Base-by-base conservation (phyloP, 2,113 vertebrate species). In the Piaya cayana region DNA sequence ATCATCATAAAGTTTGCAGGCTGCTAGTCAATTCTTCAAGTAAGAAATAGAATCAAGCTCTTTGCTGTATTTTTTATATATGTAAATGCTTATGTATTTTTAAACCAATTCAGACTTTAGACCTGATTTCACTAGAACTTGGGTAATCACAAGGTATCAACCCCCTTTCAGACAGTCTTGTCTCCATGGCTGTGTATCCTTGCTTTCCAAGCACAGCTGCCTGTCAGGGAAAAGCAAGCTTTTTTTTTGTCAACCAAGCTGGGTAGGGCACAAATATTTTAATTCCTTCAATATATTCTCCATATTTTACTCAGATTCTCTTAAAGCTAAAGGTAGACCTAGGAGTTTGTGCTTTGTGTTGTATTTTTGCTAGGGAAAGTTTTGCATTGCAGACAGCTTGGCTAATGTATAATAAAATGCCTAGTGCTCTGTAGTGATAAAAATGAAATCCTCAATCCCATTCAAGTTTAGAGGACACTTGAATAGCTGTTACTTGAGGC, bases 381-480 rank as follows among this genome's bases (percentile, higher is more conserved):
- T 94, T 93, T 90, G 43, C 58, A 19, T 68, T 88, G 39, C 88
- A 88, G 64, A 42, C 42, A 83, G 77, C 43, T 79, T 93, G 94
- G 64, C 36, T 43, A 60, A 23, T 27, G 60, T 59, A 90, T 86
- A 83, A 81, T 90, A 90, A 94, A 88, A 88, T 76, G 64, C 60
- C 90, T 94, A 62, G 53, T 95, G 80, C 60, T 96, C 64, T 71
- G 49, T 58, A 78, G 82, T 32, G 79, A 95, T 95, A 92, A 95
- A 95, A 90, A 86, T 56, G 59, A 95, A 95, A 93, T 94, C 63
- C 68, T 88, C 58, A 78, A n/a, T 79, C 72, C 88, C 68, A 53
- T 94, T 90, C 92, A 84, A 65, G 78, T 94, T 94, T 79, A 75
- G 85, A 93, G 72, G 53, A 82, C 72, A 81, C 90, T 81, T 90